These are phyloP conservation scores for Horisme vitalbata DNA, from an alignment of 2,888 invertebrate genomes.

Conservation along the genomic window DNA sequence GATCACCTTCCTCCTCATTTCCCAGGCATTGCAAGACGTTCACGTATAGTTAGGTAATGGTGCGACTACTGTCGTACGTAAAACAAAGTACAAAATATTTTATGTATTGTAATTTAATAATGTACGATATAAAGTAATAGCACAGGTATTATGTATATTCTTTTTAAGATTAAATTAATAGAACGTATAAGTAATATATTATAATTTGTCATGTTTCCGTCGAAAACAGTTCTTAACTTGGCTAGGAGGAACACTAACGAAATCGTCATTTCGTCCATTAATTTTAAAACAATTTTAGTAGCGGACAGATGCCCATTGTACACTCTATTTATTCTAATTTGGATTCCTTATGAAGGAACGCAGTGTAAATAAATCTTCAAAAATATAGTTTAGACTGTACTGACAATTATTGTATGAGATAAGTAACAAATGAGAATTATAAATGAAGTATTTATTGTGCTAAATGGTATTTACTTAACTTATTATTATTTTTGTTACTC, in stretches of 20 bases:
- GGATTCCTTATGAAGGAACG: slow-evolving; percentile 73
- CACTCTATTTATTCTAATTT: slow-evolving; percentile 66
- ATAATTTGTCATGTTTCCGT: slow-evolving; percentile 79
- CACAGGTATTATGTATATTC: slow-evolving; percentile 75
- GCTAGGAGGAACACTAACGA: slow-evolving; percentile 80
- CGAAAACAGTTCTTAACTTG: slow-evolving; percentile 78
- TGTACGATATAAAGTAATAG: slow-evolving; percentile 76
- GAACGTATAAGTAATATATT: slow-evolving; percentile 47
- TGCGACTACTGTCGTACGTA: slow-evolving; percentile 72
- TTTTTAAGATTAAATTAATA: slow-evolving; percentile 72
- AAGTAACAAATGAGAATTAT: slow-evolving; percentile 68
- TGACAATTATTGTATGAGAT: slow-evolving; percentile 56
- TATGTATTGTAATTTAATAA: slow-evolving; percentile 80
- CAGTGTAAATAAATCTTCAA: slow-evolving; percentile 74
- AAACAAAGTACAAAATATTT: slow-evolving; percentile 83
- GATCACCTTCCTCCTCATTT: slow-evolving; percentile 17
- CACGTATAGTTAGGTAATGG: slow-evolving; percentile 65
- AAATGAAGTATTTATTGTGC: slow-evolving; percentile 66
- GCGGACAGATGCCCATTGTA: slow-evolving; percentile 74
- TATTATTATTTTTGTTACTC: slow-evolving; percentile 50
- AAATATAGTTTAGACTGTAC: slow-evolving; percentile 70
- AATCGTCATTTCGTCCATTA: slow-evolving; percentile 82
- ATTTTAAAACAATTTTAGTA: slow-evolving; percentile 79
- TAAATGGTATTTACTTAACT: slow-evolving; percentile 54
- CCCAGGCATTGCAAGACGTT: slow-evolving; percentile 50